Evolutionary conservation across 2,888 invertebrate species (phyloP), one percentile per base, ranked within the genome.

Genomic region (Anodontia alba): DNA sequence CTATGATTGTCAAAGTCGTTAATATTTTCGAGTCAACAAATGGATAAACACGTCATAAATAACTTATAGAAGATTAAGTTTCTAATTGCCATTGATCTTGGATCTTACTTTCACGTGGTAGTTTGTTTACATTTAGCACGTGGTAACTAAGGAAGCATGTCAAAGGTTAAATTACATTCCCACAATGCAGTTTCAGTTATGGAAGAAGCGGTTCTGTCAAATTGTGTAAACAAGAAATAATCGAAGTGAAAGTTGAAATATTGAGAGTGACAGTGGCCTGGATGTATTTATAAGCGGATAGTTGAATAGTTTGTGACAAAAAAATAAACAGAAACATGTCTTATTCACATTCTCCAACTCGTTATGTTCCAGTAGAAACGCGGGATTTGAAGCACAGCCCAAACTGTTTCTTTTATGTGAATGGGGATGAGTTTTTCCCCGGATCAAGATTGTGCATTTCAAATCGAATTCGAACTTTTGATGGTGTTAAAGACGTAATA

Each of bases 141-240:
- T 83, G 85, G 85, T 85, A 67, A 85, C 85, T 83, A 85, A 74
- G 85, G 82, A 82, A 81, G 78, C 74, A 73, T 77, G 80, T 83
- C 85, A 85, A 74, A 85, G 85, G 82, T 85, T 78, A 79, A n/a
- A 26, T 42, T 66, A 70, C 38, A 38, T 78, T 84, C 84, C 85
- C 85, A 82, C 38, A 82, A 70, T 80, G 80, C 85, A 83, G 17
- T 79, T n/a, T 42, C 49, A 67, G 78, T 66, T 15, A 85, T 85
- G 80, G 85, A 81, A 74, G 83, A 33, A 72, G 57, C 33, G 29
- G 76, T 68, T 43, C 62, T 62, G 62, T 62, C 62, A 62, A 62
- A 62, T 12, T 31, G 7, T 8, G 33, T 62, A 62, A 62, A 62
- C 33, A 33, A 33, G 10, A 20, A 10, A n/a, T 17, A 29, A 10